Base-by-base conservation (phyloP, 2,113 vertebrate species). In the Poicephalus gulielmi region DNA sequence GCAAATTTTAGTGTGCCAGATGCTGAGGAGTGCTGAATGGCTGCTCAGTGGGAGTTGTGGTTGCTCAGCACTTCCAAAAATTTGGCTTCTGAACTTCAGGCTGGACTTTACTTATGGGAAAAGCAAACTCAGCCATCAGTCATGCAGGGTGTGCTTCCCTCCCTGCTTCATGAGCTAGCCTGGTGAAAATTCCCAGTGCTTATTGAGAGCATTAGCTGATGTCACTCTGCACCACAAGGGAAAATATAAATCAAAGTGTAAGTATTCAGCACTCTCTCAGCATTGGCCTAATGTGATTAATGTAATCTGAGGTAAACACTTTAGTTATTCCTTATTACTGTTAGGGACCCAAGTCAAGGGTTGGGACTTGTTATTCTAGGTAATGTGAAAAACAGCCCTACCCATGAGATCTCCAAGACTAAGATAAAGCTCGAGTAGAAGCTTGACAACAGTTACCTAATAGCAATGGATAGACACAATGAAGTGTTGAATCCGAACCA, bases 221-320 rank as follows among this genome's bases (percentile, higher is more conserved):
- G 88, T 94, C 92, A 91, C 69, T 94, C 11, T 0, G 44, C 83
- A 82, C 86, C 86, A 78, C n/a, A 18, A 59, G 80, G 92, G 62
- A 92, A 96, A 93, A 90, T 35, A 86, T 92, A 93, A 95, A 94
- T 96, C 95, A 91, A 68, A 74, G 60, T 43, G 46, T 92, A 81
- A 92, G 76, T 60, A 95, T 95, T 97, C 95, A 96, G 64, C 93
- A 93, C 83, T 92, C 92, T 93, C 95, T 96, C 95, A 97, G 80
- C 92, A 53, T 88, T 75, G 88, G 83, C 57, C 73, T 90, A 46
- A 82, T 84, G 39, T 52, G 73, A 86, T 92, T 83, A 94, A 88
- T 60, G 68, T 67, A 60, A 88, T 91, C 90, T 96, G 73, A 96
- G 88, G 69, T 93, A 95, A 94, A 95, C 62, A 20, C 30, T 86